Base-by-base conservation (phyloP, 2,113 vertebrate genomes). In the Leiothrix lutea region DNA sequence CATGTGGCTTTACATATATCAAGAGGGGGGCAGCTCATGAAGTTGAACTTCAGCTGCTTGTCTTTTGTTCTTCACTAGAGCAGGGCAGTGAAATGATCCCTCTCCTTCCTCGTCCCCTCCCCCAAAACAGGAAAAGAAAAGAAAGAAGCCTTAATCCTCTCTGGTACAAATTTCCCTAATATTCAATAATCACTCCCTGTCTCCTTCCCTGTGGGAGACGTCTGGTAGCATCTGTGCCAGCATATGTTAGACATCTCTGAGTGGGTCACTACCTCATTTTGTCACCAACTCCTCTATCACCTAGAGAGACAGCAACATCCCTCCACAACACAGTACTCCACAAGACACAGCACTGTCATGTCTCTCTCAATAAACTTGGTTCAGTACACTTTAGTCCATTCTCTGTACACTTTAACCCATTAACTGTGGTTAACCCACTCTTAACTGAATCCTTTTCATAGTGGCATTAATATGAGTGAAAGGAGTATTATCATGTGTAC, bases 171-270 rank as follows among this genome's bases (percentile, higher is more conserved):
- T 95, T 94, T 96, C 94, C 97, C 97, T 98, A 98, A 98, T 98
- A 98, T 98, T 98, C 98, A 98, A 97, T 98, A 98, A 98, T 98
- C 97, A 73, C 93, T 97, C 96, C 89, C 89, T 80, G 89, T 95
- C 88, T 92, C 72, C 79, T 88, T 93, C 95, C 95, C 93, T 88
- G 88, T 96, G 92, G 97, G 97, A 94, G 92, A 90, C 0, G 90
- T 90, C 92, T 96, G 92, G 97, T 97, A 97, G 90, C 97, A 97
- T 97, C 97, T 98, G 96, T 97, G 97, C 97, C 95, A 97, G 94
- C 98, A 98, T 98, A 98, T 98, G 98, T 98, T 97, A 97, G 97
- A 94, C 96, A 96, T 97, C 89, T 94, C 96, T 95, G 96, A 96
- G 95, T 95, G 94, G 96, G 97, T 98, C 97, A 97, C 94, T 96